Evolutionary conservation across 2,797 vertebrate genomes (phyloP).

Genomic region (Uromys caudimaculatus): DNA sequence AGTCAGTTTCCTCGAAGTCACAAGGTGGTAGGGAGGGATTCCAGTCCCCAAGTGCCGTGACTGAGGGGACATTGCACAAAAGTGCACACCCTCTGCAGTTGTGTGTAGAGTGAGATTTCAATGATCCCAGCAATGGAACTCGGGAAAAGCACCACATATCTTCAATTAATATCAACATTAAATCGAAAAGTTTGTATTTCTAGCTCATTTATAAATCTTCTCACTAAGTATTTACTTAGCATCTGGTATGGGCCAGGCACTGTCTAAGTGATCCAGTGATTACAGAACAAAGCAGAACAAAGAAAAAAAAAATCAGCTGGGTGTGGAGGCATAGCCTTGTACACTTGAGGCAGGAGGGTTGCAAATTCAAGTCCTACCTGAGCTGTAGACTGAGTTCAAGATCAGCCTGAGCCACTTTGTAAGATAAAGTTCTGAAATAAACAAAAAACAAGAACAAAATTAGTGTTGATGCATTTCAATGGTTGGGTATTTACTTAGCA

Average conservation of each 20-base stretch:
- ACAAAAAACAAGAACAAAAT: not conserved
- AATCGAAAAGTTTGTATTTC: not conserved
- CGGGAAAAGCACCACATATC: not conserved
- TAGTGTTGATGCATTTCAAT: not conserved
- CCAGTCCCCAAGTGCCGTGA: not conserved
- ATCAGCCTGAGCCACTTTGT: not conserved
- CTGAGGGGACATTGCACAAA: not conserved
- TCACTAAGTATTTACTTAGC: not conserved
- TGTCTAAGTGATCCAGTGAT: not conserved
- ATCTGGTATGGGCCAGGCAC: not conserved
- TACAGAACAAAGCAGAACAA: not conserved
- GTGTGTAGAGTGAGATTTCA: not conserved
- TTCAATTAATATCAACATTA: not conserved
- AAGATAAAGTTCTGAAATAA: not conserved
- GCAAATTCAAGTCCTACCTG: not conserved
- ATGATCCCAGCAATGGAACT: not conserved
- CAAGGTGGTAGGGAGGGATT: not conserved
- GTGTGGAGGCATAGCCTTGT: not conserved
- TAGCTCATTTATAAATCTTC: not conserved
- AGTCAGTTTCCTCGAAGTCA: constrained; percentile 12
- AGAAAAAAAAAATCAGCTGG: not conserved
- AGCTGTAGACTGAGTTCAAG: not conserved
- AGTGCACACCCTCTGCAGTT: not conserved
- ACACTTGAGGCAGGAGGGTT: not conserved
- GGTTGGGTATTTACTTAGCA: too few species aligned